A percentile compares a stretch with the other conserved stretches of the same genome.
Evolutionary conservation across 37 sponge, comb jelly and placozoan genomes (phyloP).

Genomic region (Chondrilla cf. caribensis): DNA sequence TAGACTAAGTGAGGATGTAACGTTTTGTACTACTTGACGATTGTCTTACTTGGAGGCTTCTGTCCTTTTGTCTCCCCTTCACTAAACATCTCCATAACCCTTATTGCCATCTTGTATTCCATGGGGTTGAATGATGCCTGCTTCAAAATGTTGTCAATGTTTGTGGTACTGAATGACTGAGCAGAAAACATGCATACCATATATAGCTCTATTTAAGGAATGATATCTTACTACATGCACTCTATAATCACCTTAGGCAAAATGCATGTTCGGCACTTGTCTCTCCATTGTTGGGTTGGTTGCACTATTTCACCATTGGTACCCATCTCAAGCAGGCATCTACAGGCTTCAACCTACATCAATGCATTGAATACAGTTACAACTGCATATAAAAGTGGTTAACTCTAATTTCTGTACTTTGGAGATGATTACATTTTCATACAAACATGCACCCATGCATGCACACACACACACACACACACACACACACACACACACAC

Average conservation of each 20-base stretch:
- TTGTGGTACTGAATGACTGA: conserved; percentile 5
- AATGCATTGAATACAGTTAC: neutral
- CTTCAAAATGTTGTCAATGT: neutral
- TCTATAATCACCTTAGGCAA: neutral
- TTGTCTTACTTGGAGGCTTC: too few relatives aligned
- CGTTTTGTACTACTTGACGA: too few relatives aligned
- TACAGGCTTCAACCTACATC: neutral
- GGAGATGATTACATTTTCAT: too few relatives aligned
- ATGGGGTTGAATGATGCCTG: neutral
- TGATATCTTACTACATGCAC: neutral
- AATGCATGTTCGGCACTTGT: conserved; percentile 1
- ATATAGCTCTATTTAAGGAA: neutral
- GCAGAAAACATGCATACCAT: neutral
- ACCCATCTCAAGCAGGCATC: neutral
- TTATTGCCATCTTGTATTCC: neutral
- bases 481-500: too few relatives aligned
- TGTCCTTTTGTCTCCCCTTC: conserved; percentile 2
- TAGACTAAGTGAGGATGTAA: too few relatives aligned
- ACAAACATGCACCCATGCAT: too few relatives aligned
- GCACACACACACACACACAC: too few relatives aligned
- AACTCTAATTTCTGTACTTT: too few relatives aligned
- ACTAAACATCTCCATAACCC: neutral
- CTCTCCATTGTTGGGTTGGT: conserved; percentile 1
- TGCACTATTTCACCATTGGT: neutral
- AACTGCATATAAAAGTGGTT: too few relatives aligned